These are phyloP conservation scores for Phocoena sinus DNA, from an alignment of 2,113 vertebrate genomes.

Conservation along the genomic window DNA sequence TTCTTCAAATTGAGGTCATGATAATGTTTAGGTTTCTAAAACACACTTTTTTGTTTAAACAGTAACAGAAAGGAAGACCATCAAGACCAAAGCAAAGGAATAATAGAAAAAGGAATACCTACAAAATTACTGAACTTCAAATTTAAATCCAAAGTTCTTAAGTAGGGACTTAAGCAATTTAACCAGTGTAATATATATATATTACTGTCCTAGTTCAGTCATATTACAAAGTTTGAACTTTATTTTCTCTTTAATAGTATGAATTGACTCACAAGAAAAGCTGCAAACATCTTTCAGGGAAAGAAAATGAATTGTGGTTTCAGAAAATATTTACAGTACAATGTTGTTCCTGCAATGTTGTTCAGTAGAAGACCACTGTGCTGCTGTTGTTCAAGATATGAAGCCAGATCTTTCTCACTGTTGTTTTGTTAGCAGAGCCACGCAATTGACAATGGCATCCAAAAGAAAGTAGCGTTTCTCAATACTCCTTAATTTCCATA, in stretches of 20 bases:
- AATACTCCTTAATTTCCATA: conserved; percentile 20
- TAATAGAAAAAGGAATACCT: not conserved
- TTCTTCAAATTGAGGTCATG: not conserved
- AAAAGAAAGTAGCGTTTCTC: conserved; percentile 7
- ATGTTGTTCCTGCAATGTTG: not conserved
- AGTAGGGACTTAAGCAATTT: not conserved
- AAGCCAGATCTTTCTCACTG: not conserved
- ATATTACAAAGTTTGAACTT: not conserved
- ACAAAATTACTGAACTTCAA: not conserved
- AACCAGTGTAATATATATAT: not conserved
- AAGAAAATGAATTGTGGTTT: conserved; percentile 32
- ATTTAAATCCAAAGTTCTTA: not conserved
- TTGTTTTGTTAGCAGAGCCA: not conserved
- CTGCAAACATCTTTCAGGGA: not conserved
- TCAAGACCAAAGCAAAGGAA: not conserved
- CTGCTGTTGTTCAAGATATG: not conserved
- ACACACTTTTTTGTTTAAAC: not conserved
- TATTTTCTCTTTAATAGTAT: not conserved
- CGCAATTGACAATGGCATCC: not conserved
- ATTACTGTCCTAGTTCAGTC: not conserved
- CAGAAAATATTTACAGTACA: conserved; percentile 47
- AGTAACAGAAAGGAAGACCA: not conserved
- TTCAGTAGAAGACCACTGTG: not conserved
- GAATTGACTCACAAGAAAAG: not conserved
- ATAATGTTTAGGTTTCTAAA: not conserved